Percentiles rank a stretch among this genome's conserved stretches.
Conservation (phyloP, 1,140 invertebrate genomes). For the Nomia melanderi region DNA sequence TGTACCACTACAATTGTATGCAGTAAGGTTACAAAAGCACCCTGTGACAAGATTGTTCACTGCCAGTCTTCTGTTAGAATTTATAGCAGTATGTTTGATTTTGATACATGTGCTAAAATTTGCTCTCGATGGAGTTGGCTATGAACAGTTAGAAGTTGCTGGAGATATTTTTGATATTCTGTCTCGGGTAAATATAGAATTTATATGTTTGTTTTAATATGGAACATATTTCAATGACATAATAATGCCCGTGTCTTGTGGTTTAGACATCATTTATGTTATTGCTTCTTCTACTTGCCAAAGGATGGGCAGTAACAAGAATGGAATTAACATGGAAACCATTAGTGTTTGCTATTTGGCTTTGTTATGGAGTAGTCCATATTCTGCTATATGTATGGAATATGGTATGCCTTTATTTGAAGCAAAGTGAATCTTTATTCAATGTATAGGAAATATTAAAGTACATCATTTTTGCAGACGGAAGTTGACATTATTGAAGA, state of each 20-base stretch:
- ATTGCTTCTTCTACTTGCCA: conserved; percentile 94
- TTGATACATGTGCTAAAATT: conserved; percentile 94
- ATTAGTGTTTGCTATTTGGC: conserved; percentile 94
- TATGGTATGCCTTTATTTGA: conserved; percentile 86
- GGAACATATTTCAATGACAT: not conserved
- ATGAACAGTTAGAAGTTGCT: conserved; percentile 88
- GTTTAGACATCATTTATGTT: conserved; percentile 96
- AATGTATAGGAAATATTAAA: not conserved
- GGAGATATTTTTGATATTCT: conserved; percentile 96
- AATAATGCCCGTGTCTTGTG: conserved; percentile 46
- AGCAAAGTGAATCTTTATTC: conserved; percentile 10
- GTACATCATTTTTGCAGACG: conserved; percentile 83
- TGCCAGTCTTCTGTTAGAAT: conserved; percentile 91
- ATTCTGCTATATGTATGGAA: conserved; percentile 97
- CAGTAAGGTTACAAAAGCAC: conserved; percentile 92
- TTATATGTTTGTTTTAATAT: conserved; percentile 3
- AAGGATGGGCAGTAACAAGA: conserved; percentile 97
- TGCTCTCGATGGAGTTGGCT: conserved; percentile 93
- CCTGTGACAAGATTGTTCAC: conserved; percentile 96
- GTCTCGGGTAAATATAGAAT: conserved; percentile 85
- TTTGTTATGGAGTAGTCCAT: conserved; percentile 94
- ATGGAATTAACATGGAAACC: conserved; percentile 92
- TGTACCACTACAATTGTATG: conserved; percentile 94
- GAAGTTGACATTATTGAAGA: conserved; percentile 98
- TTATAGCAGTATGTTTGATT: conserved; percentile 92